phyloP scores from a whole-genome alignment of 2,113 vertebrate species.

The Epinephelus moara region DNA sequence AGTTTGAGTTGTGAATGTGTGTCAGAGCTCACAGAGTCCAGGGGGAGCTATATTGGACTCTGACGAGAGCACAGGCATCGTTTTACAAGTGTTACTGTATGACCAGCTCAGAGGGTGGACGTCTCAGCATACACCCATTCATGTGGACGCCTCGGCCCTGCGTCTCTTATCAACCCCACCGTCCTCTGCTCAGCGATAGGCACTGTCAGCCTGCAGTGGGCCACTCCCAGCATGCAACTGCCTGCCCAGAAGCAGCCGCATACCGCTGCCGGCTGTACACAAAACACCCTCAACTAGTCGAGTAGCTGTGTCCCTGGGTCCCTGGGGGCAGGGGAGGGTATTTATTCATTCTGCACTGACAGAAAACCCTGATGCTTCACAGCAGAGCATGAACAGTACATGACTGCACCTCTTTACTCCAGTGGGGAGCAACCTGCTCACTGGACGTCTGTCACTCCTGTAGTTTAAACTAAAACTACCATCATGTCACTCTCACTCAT shows the following conservation, averaged over 20 bases:
- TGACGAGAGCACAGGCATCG: conserved; percentile 56
- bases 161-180: conserved; percentile 73
- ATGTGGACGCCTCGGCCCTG: conserved; percentile 36
- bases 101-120: conserved; percentile 27
- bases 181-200: conserved; percentile 71
- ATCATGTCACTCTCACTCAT: conserved; percentile 58
- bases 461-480: no score
- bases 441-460: neutral
- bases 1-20: conserved; percentile 47
- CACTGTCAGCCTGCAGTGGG: conserved; percentile 37
- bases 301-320: neutral
- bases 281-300: conserved; percentile 49
- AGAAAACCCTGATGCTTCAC: conserved; percentile 22
- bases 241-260: conserved; percentile 37
- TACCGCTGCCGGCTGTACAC: conserved; percentile 20
- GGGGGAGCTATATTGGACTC: conserved; percentile 67
- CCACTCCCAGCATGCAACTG: conserved; percentile 68
- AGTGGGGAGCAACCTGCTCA: conserved; percentile 15
- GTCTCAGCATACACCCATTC: conserved; percentile 59
- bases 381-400: conserved; percentile 7
- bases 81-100: conserved; percentile 73
- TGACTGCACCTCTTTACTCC: neutral
- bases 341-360: conserved; percentile 37
- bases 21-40: conserved; percentile 30
- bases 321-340: neutral